Evolutionary conservation across 2,888 invertebrate genomes (phyloP), one percentile per base, ranked within the genome.

Genomic region (Venusia cambrica): DNA sequence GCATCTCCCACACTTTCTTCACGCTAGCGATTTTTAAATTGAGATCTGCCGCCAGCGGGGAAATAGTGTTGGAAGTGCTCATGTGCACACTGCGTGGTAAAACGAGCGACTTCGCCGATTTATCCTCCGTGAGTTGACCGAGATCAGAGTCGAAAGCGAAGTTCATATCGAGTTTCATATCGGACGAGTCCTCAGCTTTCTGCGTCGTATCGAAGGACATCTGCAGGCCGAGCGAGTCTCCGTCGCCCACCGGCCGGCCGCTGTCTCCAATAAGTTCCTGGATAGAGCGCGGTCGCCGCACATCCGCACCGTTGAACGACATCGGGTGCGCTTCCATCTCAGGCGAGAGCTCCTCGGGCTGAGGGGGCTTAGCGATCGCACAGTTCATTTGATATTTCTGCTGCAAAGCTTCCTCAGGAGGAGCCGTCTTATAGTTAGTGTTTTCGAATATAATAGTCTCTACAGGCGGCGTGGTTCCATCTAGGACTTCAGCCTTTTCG

Each of bases 1-100:
- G 91, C 92, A 92, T 92, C 62, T 95, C 95, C 95, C 95, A 95
- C 7, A 94, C 93, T 59, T 94, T 95, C 77, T 97, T 97, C 21
- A 97, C 97, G 47, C 96, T 95, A 16, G 96, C 96, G 56, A 97
- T 97, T 87, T 97, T 97, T 83, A 95, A 91, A 83, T 96, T 96
- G 51, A 97, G 90, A 76, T 97, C 97, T 17, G 96, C 96, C 17
- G 96, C 94, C 47, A 94, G 91, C 7, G 93, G 92, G 5, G 93
- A 93, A 54, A 94, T 94, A 4, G 93, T 92, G 55, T 90, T 94
- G 32, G 92, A 91, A 10, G 89, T 90, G 24, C 91, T 90, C 62
- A 89, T 88, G 45, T 84, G 85, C 50, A 89, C 87, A 45, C 91
- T 90, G 51, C 92, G 91, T n/a, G 91, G 88, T 48, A 85, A 51